phyloP scores from a whole-genome alignment of 37 sponge, comb jelly and placozoan species.

The Aplysina aerophoba region DNA sequence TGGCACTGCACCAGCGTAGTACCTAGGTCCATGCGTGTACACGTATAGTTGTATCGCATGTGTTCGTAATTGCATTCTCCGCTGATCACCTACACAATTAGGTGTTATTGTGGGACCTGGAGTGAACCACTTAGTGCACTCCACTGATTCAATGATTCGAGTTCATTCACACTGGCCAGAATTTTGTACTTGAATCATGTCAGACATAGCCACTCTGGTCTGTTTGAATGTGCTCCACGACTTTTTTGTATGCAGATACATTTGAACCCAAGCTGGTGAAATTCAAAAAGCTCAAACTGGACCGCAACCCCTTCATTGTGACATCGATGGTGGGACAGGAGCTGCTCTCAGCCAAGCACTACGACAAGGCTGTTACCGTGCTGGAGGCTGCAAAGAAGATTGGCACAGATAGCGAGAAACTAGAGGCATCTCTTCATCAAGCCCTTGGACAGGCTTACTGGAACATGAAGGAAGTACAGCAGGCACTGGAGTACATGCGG shows the following conservation, averaged over 20 bases:
- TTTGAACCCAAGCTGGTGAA: conserved; percentile 79
- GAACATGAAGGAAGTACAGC: conserved; percentile 69
- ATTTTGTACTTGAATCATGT: no score
- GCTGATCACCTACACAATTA: no score
- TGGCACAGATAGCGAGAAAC: conserved; percentile 88
- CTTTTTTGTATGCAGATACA: conserved; percentile 48
- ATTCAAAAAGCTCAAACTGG: conserved; percentile 77
- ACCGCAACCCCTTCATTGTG: conserved; percentile 89
- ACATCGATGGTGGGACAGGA: conserved; percentile 89
- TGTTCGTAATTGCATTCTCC: no score
- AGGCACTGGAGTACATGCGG: conserved; percentile 86
- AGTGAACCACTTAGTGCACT: no score
- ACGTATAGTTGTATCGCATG: no score
- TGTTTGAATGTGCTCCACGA: background rate
- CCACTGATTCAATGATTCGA: no score
- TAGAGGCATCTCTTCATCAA: conserved; percentile 88
- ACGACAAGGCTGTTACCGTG: conserved; percentile 70
- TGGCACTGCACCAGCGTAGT: no score
- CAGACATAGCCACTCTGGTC: no score
- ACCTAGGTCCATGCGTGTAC: no score
- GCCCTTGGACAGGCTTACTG: conserved; percentile 93
- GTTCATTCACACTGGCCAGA: no score
- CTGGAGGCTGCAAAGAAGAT: conserved; percentile 83
- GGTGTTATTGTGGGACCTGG: background rate
- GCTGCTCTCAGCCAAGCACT: conserved; percentile 61